phyloP scores from a whole-genome alignment of 2,888 invertebrate species.

The Tricholauxania praeusta region DNA sequence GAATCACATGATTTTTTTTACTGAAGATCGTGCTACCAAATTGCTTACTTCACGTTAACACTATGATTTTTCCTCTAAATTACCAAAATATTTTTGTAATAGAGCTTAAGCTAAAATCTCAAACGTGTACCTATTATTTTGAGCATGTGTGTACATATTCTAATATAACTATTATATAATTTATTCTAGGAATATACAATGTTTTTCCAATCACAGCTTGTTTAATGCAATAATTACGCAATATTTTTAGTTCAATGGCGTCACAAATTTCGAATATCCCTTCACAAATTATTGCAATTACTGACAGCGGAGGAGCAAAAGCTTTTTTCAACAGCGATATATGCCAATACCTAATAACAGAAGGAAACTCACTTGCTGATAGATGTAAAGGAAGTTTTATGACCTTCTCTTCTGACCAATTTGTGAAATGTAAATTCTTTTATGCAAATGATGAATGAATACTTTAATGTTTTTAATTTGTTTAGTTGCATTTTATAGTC shows the following conservation, averaged over 20 bases:
- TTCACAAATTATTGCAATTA: slow-evolving; percentile 93
- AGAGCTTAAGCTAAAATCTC: too few relatives aligned
- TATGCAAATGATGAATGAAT: neutral
- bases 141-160: too few relatives aligned
- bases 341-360: slow-evolving; percentile 90
- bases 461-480: slow-evolving; percentile 46
- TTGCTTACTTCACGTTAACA: too few relatives aligned
- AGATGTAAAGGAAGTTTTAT: slow-evolving; percentile 91
- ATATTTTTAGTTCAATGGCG: slow-evolving; percentile 81
- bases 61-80: too few relatives aligned
- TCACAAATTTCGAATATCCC: slow-evolving; percentile 93
- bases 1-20: too few relatives aligned
- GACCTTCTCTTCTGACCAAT: slow-evolving; percentile 86
- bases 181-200: neutral
- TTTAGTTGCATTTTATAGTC: slow-evolving; percentile 92
- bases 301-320: slow-evolving; percentile 88
- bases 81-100: too few relatives aligned
- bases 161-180: too few relatives aligned
- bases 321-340: slow-evolving; percentile 92
- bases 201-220: slow-evolving; percentile 7
- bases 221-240: neutral
- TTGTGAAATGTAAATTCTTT: slow-evolving; percentile 81
- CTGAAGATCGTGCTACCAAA: too few relatives aligned
- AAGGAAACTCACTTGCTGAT: slow-evolving; percentile 93
- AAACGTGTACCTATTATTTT: too few relatives aligned